phyloP scores from a whole-genome alignment of 2,888 invertebrate species.

The Leucophenga montana region DNA sequence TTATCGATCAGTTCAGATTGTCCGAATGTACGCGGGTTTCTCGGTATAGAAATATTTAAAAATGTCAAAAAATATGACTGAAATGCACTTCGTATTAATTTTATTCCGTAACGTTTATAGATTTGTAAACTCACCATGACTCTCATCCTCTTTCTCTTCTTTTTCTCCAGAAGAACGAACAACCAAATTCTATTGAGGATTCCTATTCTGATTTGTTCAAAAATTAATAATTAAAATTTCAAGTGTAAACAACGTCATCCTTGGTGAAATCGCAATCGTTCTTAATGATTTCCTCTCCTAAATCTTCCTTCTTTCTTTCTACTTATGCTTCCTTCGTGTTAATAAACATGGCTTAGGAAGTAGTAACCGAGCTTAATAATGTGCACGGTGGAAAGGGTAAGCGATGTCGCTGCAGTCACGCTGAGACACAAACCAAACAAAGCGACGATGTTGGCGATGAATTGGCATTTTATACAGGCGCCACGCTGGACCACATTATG shows the following conservation, averaged over 20 bases:
- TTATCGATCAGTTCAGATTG: background rate
- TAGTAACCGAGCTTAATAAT: conserved; percentile 56
- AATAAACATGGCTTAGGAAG: conserved; percentile 41
- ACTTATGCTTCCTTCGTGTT: background rate
- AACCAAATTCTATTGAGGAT: background rate
- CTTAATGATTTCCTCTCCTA: conserved; percentile 52
- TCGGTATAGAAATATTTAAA: background rate
- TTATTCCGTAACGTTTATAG: too few relatives aligned
- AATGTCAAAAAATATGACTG: conserved; percentile 22
- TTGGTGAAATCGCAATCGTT: conserved; percentile 21
- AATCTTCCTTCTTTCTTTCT: conserved; percentile 30
- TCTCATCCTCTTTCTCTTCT: conserved; percentile 40
- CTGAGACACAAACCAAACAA: conserved; percentile 55
- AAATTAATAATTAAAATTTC: conserved; percentile 4
- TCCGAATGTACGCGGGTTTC: background rate
- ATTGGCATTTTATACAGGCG: conserved; percentile 61
- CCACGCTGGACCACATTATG: conserved; percentile 64
- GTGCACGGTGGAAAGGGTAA: conserved; percentile 39
- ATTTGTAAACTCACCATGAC: conserved; percentile 1
- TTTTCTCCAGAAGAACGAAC: background rate
- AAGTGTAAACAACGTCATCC: background rate
- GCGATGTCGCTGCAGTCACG: conserved; percentile 45
- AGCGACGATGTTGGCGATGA: conserved; percentile 59
- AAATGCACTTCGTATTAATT: too few relatives aligned
- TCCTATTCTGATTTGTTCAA: background rate